A percentile compares a stretch with the other conserved stretches of the same genome.
phyloP scores from a whole-genome alignment of 1,140 invertebrate species.

The Drosophila nikananu region DNA sequence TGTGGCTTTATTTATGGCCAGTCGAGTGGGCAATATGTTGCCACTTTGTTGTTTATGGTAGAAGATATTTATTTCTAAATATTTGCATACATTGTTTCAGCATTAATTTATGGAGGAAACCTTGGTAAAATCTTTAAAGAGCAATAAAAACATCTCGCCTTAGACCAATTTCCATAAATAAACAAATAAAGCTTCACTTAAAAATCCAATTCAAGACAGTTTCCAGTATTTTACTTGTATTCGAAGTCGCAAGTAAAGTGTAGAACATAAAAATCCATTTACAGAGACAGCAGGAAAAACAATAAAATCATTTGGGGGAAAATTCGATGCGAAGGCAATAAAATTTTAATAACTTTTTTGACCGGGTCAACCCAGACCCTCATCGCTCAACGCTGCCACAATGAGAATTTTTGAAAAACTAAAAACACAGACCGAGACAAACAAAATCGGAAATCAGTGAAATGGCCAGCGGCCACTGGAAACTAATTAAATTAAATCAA shows the following conservation, averaged over 20 bases:
- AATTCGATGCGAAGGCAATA: slow-evolving; percentile 53
- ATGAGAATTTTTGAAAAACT: slow-evolving; percentile 53
- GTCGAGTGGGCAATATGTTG: slow-evolving; percentile 52
- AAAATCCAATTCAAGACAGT: slow-evolving; percentile 30
- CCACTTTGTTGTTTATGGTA: slow-evolving; percentile 51
- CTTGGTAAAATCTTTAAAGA: slow-evolving; percentile 7
- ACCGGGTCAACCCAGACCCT: slow-evolving; percentile 46
- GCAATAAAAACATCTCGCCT: not conserved
- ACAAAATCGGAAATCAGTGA: slow-evolving; percentile 67
- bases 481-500: slow-evolving; percentile 81
- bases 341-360: slow-evolving; percentile 73
- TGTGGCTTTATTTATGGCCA: slow-evolving; percentile 48
- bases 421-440: slow-evolving; percentile 58
- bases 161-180: slow-evolving; percentile 3
- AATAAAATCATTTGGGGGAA: slow-evolving; percentile 47
- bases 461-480: slow-evolving; percentile 56
- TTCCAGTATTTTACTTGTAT: slow-evolving; percentile 16
- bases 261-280: slow-evolving; percentile 60
- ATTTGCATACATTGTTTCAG: slow-evolving; percentile 28
- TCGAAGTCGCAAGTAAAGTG: slow-evolving; percentile 5
- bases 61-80: slow-evolving; percentile 51
- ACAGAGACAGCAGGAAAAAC: slow-evolving; percentile 36
- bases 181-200: slow-evolving; percentile 1
- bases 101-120: slow-evolving; percentile 2
- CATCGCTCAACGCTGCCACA: slow-evolving; percentile 55